Conservation (phyloP, 2,113 vertebrate genomes). For the Empidonax traillii region DNA sequence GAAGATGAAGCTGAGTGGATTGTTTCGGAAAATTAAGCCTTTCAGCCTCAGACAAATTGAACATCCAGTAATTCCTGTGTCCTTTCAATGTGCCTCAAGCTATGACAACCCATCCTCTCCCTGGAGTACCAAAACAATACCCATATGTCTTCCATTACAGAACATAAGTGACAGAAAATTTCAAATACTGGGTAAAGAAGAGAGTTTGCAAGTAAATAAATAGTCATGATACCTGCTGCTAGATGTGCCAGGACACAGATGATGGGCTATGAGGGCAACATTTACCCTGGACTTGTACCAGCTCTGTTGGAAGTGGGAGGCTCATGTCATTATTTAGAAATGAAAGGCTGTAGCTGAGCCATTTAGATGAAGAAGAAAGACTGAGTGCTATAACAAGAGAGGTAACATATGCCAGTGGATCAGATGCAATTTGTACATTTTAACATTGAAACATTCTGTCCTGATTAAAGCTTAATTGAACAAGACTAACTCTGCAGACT, state of each 20-base stretch:
- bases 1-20: not conserved
- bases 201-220: not conserved
- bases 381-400: not conserved
- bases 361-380: not conserved
- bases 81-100: not conserved
- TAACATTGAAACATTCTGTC: slow-evolving; percentile 60
- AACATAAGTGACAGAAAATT: not conserved
- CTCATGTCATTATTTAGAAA: not conserved
- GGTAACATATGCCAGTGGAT: slow-evolving; percentile 25
- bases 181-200: not conserved
- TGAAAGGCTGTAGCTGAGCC: not conserved
- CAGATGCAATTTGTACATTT: slow-evolving; percentile 60
- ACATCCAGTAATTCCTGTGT: not conserved
- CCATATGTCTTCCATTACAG: not conserved
- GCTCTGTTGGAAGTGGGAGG: not conserved
- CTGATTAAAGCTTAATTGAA: slow-evolving; percentile 68
- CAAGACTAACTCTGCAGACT: slow-evolving; percentile 51
- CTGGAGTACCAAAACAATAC: not conserved
- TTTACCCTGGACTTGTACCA: not conserved
- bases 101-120: not conserved
- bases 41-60: not conserved
- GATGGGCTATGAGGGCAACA: not conserved
- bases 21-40: not conserved
- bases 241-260: not conserved
- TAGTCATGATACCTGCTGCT: not conserved